Evolutionary conservation across 2,888 invertebrate species (phyloP).

Genomic region (Leucania comma): DNA sequence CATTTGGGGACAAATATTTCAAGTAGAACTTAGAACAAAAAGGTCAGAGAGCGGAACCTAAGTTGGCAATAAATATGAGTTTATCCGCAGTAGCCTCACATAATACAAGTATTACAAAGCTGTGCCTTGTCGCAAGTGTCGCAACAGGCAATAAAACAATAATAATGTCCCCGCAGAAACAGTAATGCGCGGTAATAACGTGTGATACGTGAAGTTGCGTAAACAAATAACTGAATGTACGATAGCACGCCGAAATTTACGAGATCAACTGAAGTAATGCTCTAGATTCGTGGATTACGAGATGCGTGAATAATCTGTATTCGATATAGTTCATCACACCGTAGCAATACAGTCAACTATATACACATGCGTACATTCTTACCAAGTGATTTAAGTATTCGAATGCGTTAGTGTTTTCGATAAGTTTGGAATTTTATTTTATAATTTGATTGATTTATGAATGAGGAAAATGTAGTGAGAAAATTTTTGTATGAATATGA

Average conservation of each 20-base stretch:
- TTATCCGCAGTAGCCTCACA: constrained; percentile 57
- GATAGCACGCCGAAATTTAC: constrained; percentile 63
- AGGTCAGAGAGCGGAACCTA: constrained; percentile 35
- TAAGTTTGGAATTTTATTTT: neutral
- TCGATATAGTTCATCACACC: constrained; percentile 29
- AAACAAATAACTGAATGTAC: constrained; percentile 67
- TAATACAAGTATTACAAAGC: constrained; percentile 56
- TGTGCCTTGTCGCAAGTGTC: constrained; percentile 64
- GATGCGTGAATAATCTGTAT: constrained; percentile 44
- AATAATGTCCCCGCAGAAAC: constrained; percentile 63
- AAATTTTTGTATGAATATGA: neutral
- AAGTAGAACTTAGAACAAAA: constrained; percentile 12
- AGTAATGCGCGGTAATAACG: constrained; percentile 60
- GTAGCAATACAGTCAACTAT: neutral
- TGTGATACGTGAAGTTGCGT: constrained; percentile 69
- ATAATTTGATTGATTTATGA: neutral
- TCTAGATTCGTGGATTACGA: constrained; percentile 60
- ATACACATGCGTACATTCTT: constrained; percentile 12
- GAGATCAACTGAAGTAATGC: constrained; percentile 66
- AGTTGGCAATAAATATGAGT: constrained; percentile 50
- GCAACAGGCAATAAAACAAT: constrained; percentile 68
- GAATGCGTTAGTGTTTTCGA: constrained; percentile 1
- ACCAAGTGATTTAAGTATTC: neutral
- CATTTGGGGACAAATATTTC: constrained; percentile 10
- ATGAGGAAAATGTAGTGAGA: neutral